Evolutionary conservation across 1,140 invertebrate species (phyloP), one percentile per base, ranked within the genome.

Genomic region (Drosophila burlai): DNA sequence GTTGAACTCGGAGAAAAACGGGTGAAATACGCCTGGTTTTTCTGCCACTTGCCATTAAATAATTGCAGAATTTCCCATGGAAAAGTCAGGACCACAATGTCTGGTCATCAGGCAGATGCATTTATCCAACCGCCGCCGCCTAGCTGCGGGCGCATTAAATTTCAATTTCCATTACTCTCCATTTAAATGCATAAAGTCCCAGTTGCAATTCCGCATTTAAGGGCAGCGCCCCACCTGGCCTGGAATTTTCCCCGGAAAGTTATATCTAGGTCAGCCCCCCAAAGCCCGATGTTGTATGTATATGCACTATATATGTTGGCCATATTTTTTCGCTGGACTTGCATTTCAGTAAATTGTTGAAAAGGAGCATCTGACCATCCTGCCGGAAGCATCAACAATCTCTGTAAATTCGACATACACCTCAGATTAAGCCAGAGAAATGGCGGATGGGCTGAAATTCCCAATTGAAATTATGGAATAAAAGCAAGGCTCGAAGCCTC

Each of bases 211-310:
- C 15, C 15, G 8, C 34, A 40, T 55, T 55, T 55, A 55, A 55
- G 54, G 54, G 36, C 34, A 40, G 21, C 34, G 38, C 36, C 24
- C 24, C 54, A 55, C 34, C 54, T 55, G 52, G 34, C 52, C 52
- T 55, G 52, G 52, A 16, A 55, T 38, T 38, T 21, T 38, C 18
- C 34, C 18, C 54, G 36, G 34, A 24, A 38, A 55, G 54, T 55
- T 55, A 55, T 55, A 55, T 55, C 54, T 55, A 26, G 54, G 54
- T 55, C 54, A 55, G 54, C 52, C 52, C 50, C 26, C 52, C 50
- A 54, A 15, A 54, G 31, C 52, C 18, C 0, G 34, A 16, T 55
- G 54, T 55, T 52, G 49, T 18, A 4, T 38, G 21, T 55, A 38
- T 55, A 13, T 34, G 8, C 8, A 31, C 31, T 34, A 11, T 54